Percentiles rank a stretch among this genome's conserved stretches.
These are phyloP conservation scores for Drosophila robusta DNA, from an alignment of 2,888 invertebrate species.

Conservation along the genomic window DNA sequence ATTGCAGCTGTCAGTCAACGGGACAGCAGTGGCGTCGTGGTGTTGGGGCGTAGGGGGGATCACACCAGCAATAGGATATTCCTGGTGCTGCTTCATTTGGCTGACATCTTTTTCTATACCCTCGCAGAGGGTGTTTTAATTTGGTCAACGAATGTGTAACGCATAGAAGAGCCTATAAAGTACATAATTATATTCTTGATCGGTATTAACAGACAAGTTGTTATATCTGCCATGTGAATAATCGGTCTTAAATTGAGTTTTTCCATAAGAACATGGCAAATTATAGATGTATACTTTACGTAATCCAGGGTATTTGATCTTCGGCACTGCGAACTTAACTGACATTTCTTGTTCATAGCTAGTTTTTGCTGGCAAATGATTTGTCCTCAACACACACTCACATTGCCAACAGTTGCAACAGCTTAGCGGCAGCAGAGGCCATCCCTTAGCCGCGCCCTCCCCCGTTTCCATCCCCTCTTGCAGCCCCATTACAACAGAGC, in stretches of 20 bases:
- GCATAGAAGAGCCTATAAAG: too few species aligned
- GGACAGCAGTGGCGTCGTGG: slow-evolving; percentile 23
- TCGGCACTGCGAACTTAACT: neutral
- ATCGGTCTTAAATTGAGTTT: too few species aligned
- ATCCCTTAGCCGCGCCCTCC: neutral
- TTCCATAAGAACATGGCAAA: too few species aligned
- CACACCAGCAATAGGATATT: slow-evolving; percentile 14
- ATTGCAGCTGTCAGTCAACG: slow-evolving; percentile 75
- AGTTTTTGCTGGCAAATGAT: slow-evolving; percentile 55
- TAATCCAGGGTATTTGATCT: neutral
- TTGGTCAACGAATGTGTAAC: too few species aligned
- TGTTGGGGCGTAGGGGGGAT: neutral
- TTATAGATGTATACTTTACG: too few species aligned
- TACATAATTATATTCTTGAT: neutral
- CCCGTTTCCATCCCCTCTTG: neutral
- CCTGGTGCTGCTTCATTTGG: slow-evolving; percentile 32
- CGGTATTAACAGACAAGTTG: too few species aligned
- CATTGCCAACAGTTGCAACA: slow-evolving; percentile 25
- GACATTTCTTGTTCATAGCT: slow-evolving; percentile 21
- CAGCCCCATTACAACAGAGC: slow-evolving; percentile 42
- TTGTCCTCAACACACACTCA: slow-evolving; percentile 53
- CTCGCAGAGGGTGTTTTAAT: neutral
- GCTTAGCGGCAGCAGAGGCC: slow-evolving; percentile 48
- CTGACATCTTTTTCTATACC: slow-evolving; percentile 15
- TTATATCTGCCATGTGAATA: too few species aligned